phyloP scores from a whole-genome alignment of 1,140 invertebrate genomes.

The Formica selysi region DNA sequence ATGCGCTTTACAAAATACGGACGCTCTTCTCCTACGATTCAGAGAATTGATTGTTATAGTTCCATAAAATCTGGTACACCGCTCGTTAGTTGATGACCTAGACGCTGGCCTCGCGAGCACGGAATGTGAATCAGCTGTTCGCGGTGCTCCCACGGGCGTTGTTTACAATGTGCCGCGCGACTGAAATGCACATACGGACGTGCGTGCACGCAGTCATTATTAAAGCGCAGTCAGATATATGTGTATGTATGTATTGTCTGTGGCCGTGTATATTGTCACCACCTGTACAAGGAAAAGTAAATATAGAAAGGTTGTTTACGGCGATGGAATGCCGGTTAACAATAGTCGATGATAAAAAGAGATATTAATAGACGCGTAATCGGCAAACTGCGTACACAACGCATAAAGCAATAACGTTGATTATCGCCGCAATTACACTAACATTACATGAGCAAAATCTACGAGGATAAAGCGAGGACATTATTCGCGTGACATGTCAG shows the following conservation, averaged over 20 bases:
- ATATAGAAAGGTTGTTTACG: slow-evolving; percentile 71
- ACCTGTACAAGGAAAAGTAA: slow-evolving; percentile 60
- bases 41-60: slow-evolving; percentile 39
- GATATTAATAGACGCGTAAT: slow-evolving; percentile 65
- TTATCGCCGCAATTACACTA: background rate
- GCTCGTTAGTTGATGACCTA: slow-evolving; percentile 69
- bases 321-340: slow-evolving; percentile 36
- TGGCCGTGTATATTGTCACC: background rate
- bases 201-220: slow-evolving; percentile 57
- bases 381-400: background rate
- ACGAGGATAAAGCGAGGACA: background rate
- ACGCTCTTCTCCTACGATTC: background rate
- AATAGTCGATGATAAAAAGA: slow-evolving; percentile 64
- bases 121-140: slow-evolving; percentile 73
- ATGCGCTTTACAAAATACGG: background rate
- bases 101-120: slow-evolving; percentile 60
- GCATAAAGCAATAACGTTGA: background rate
- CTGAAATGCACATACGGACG: slow-evolving; percentile 47
- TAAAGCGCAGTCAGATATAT: slow-evolving; percentile 43
- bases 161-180: slow-evolving; percentile 64
- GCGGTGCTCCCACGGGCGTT: slow-evolving; percentile 69
- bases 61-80: slow-evolving; percentile 67
- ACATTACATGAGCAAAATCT: background rate
- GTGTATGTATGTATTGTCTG: background rate
- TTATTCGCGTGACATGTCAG: background rate